Percentiles rank a stretch among this genome's conserved stretches.
These are phyloP conservation scores for Ladona fulva DNA, from an alignment of 1,140 invertebrate species.

Conservation along the genomic window DNA sequence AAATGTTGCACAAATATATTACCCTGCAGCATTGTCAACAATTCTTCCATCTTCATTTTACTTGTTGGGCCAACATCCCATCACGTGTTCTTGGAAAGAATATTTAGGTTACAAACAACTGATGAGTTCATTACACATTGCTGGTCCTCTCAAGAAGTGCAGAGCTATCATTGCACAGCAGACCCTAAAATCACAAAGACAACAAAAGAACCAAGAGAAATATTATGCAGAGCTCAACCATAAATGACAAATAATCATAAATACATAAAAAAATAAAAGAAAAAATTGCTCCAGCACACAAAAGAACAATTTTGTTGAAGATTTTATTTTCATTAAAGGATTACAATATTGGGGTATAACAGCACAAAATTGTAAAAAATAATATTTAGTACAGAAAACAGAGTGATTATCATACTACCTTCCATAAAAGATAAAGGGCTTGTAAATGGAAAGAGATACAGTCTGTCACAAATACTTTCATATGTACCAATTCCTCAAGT, in stretches of 20 bases:
- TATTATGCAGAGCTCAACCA: background rate
- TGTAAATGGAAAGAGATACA: too few species aligned
- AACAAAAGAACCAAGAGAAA: background rate
- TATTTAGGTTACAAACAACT: background rate
- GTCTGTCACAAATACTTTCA: too few species aligned
- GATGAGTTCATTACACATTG: background rate
- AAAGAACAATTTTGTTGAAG: background rate
- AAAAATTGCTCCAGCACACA: background rate
- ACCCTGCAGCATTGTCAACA: background rate
- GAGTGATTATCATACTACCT: background rate
- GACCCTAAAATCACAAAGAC: background rate
- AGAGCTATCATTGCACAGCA: constrained; percentile 4
- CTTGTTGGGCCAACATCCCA: background rate
- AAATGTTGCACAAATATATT: background rate
- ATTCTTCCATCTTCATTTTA: background rate
- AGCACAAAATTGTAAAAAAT: background rate
- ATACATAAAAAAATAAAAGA: background rate
- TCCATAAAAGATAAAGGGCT: too few species aligned
- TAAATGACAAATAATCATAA: background rate
- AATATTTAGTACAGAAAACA: background rate
- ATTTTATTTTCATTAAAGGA: background rate
- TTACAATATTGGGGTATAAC: background rate
- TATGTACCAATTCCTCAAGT: background rate
- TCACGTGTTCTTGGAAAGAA: background rate
- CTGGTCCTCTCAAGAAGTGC: background rate